Conservation (phyloP, 2,113 vertebrate species). For the Cyprichromis sp. region DNA sequence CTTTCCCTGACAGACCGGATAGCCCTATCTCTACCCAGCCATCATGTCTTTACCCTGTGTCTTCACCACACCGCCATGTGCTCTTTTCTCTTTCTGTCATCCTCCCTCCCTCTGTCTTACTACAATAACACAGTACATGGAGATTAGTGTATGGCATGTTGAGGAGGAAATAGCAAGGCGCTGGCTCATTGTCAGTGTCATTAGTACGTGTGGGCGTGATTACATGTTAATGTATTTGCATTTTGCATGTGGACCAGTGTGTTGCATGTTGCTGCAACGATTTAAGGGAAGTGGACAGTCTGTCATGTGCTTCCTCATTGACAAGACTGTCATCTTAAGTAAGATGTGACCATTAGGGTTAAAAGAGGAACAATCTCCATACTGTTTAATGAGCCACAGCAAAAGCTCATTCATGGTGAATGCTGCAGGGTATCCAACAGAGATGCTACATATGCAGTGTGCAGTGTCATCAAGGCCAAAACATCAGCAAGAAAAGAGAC, state of each 20-base stretch:
- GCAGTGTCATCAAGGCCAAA: not conserved
- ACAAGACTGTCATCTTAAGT: conserved; percentile 12
- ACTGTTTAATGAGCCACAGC: conserved; percentile 31
- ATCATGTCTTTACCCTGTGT: conserved; percentile 27
- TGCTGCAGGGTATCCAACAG: not conserved
- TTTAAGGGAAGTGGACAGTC: conserved; percentile 26
- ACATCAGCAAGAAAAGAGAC: not conserved
- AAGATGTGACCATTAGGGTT: conserved; percentile 36
- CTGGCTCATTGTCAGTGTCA: conserved; percentile 25
- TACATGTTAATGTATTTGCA: conserved; percentile 26
- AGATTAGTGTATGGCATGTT: conserved; percentile 41
- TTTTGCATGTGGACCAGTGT: conserved; percentile 15
- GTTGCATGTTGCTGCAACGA: conserved; percentile 20
- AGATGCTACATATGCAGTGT: not conserved
- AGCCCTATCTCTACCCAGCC: conserved; percentile 28
- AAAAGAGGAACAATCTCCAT: conserved; percentile 11
- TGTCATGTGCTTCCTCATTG: not conserved
- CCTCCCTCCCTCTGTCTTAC: conserved; percentile 14
- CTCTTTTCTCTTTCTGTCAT: conserved; percentile 19
- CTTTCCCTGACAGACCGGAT: conserved; percentile 40
- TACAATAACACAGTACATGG: conserved; percentile 31
- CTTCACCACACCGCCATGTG: not conserved
- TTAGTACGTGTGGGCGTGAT: conserved; percentile 43
- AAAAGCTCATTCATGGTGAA: not conserved
- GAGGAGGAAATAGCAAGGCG: conserved; percentile 30